Percentiles rank a stretch among this genome's conserved stretches.
phyloP scores from a whole-genome alignment of 2,113 vertebrate genomes.

The Seriola quinqueradiata region DNA sequence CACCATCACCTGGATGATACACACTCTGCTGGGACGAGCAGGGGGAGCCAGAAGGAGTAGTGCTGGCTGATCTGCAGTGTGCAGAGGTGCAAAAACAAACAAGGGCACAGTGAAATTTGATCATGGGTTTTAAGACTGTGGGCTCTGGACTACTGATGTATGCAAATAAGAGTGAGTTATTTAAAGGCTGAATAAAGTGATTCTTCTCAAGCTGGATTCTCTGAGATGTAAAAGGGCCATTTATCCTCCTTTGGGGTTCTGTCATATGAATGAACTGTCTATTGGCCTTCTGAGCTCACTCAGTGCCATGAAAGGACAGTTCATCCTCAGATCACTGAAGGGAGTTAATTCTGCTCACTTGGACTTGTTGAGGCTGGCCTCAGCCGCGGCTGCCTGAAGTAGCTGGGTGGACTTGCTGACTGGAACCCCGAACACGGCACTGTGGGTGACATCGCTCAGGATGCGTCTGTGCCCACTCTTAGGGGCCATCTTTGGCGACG shows the following conservation, averaged over 20 bases:
- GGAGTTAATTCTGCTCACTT: constrained; percentile 87
- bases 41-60: constrained; percentile 93
- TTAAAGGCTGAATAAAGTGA: constrained; percentile 55
- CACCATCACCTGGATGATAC: constrained; percentile 77
- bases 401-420: constrained; percentile 98
- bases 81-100: constrained; percentile 37
- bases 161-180: constrained; percentile 51
- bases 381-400: constrained; percentile 95
- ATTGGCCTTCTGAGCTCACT: constrained; percentile 45
- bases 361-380: constrained; percentile 98
- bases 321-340: constrained; percentile 56
- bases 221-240: constrained; percentile 47
- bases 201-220: constrained; percentile 40
- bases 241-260: constrained; percentile 52
- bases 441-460: constrained; percentile 98
- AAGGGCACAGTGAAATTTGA: constrained; percentile 16
- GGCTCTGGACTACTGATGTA: constrained; percentile 30
- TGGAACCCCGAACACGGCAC: constrained; percentile 95
- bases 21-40: constrained; percentile 86
- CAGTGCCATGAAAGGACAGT: constrained; percentile 66
- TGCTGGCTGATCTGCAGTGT: constrained; percentile 92
- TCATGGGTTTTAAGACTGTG: neutral
- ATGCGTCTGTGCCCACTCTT: constrained; percentile 95
- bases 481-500: constrained; percentile 93
- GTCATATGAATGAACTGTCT: constrained; percentile 69